A percentile compares a stretch with the other conserved stretches of the same genome.
Evolutionary conservation across 92 coral and sea anemone species (phyloP).

Genomic region (Muricea muricata): DNA sequence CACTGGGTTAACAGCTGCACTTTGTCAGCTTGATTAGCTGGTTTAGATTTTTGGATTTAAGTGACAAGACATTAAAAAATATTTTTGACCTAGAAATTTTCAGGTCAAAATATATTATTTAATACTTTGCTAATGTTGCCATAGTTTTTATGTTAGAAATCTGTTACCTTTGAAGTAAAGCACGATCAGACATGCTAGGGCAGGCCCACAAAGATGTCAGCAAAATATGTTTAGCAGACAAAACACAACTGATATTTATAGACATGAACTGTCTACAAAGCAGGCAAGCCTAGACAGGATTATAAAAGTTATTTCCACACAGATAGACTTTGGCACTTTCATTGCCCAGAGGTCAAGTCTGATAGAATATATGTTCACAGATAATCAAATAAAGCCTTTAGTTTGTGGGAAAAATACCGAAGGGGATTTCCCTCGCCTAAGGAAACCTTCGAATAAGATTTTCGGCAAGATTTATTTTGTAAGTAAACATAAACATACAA

Average conservation of each 20-base stretch:
- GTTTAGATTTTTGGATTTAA: no score
- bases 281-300: background rate
- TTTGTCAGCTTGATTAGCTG: no score
- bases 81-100: no score
- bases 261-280: background rate
- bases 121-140: no score
- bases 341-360: background rate
- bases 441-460: background rate
- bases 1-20: no score
- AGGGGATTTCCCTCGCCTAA: constrained; percentile 16
- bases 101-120: no score
- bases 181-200: background rate
- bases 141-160: no score
- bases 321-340: background rate
- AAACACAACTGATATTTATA: background rate
- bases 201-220: background rate
- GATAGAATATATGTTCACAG: background rate
- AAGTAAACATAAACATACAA: background rate
- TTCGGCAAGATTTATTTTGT: no score
- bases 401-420: background rate
- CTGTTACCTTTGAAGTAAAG: no score
- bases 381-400: background rate
- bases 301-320: background rate
- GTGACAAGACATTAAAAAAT: no score
- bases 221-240: background rate